Percentiles rank a stretch among this genome's conserved stretches.
phyloP scores from a whole-genome alignment of 1,140 invertebrate species.

The Eumaeus atala region DNA sequence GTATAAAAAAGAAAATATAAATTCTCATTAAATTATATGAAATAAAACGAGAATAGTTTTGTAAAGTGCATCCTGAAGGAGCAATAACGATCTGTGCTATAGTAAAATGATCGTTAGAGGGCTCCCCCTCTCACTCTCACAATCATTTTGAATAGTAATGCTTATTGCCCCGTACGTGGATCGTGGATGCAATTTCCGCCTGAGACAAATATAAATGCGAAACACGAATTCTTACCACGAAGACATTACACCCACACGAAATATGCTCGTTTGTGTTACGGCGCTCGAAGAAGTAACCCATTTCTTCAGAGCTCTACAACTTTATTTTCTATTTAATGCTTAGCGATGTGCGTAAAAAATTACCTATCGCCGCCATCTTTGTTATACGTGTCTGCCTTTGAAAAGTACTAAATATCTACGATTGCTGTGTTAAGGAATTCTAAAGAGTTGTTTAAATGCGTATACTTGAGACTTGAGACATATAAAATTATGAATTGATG shows the following conservation, averaged over 20 bases:
- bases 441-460: no score
- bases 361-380: no score
- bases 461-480: no score
- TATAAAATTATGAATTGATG: no score
- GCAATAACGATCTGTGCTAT: background rate
- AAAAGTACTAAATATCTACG: no score
- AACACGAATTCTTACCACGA: constrained; percentile 16
- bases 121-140: background rate
- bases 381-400: no score
- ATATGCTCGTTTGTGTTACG: constrained; percentile 15
- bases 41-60: no score
- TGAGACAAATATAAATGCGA: constrained; percentile 17
- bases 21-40: no score
- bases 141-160: constrained; percentile 11
- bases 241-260: constrained; percentile 19
- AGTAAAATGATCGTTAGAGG: constrained; percentile 5
- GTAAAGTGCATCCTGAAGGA: background rate
- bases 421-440: no score
- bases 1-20: no score
- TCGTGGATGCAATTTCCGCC: constrained; percentile 16
- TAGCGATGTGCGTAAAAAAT: no score
- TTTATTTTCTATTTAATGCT: no score
- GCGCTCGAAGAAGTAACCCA: constrained; percentile 15
- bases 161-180: constrained; percentile 13
- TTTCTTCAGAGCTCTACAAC: constrained; percentile 3